Percentiles rank a stretch among this genome's conserved stretches.
Evolutionary conservation across 1,140 invertebrate genomes (phyloP).

Genomic region (Globodera ellingtonae): DNA sequence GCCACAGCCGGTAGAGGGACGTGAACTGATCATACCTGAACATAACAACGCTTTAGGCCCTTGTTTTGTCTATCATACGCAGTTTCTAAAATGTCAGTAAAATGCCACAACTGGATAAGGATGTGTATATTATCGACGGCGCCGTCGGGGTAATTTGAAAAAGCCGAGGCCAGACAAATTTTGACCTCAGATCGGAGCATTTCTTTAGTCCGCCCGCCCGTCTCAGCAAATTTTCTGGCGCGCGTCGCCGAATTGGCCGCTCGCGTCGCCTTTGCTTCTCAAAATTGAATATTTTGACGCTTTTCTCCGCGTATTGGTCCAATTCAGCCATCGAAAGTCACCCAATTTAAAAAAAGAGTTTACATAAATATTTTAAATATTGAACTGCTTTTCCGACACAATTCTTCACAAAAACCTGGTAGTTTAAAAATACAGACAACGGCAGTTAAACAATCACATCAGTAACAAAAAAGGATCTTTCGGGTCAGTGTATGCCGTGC

Average conservation of each 20-base stretch:
- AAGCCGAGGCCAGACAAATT: neutral
- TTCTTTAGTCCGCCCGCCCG: constrained; percentile 35
- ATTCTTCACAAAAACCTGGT: no score
- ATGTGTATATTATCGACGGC: no score
- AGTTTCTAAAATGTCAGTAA: neutral
- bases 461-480: neutral
- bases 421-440: neutral
- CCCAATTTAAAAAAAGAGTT: no score
- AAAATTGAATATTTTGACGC: constrained; percentile 40
- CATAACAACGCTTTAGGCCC: neutral
- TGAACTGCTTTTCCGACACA: no score
- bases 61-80: neutral
- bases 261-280: constrained; percentile 25
- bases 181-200: constrained; percentile 29
- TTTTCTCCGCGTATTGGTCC: neutral
- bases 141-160: no score
- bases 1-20: constrained; percentile 36
- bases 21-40: constrained; percentile 28
- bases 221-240: constrained; percentile 36
- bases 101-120: no score
- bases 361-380: no score
- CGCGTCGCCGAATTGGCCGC: constrained; percentile 8
- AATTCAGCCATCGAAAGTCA: neutral
- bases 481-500: no score
- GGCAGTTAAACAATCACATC: neutral